A percentile compares a stretch with the other conserved stretches of the same genome.
phyloP scores from a whole-genome alignment of 2,888 invertebrate genomes.

The Tipula vernalis region DNA sequence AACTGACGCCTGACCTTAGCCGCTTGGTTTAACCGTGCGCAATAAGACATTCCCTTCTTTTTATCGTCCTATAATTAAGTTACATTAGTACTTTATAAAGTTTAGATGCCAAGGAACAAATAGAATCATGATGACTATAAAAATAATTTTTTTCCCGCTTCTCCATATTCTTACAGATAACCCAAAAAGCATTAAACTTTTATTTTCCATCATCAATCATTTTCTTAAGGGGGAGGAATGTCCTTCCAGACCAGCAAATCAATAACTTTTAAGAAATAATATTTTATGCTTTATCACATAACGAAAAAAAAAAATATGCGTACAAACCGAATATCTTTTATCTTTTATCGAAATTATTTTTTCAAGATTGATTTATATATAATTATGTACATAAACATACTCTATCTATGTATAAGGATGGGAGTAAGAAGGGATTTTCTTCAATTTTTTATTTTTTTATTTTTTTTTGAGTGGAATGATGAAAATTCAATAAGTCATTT shows the following conservation, averaged over 20 bases:
- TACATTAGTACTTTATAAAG: not conserved
- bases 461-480: not conserved
- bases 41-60: not conserved
- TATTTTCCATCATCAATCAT: not conserved
- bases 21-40: not conserved
- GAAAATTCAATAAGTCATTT: conserved; percentile 4
- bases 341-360: not conserved
- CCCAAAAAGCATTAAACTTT: not conserved
- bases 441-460: too few species aligned
- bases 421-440: not conserved
- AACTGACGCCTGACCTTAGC: too few species aligned
- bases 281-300: not conserved
- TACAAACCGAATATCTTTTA: not conserved
- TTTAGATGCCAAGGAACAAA: not conserved
- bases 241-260: not conserved
- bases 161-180: not conserved
- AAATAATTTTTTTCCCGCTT: not conserved
- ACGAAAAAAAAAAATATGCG: not conserved
- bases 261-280: not conserved
- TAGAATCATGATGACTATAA: not conserved
- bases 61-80: not conserved
- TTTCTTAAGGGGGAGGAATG: not conserved
- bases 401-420: not conserved
- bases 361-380: not conserved
- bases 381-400: not conserved